Percentiles rank a stretch among this genome's conserved stretches.
Conservation (phyloP, 1,140 invertebrate species). For the Oreohelix idahoensis region DNA sequence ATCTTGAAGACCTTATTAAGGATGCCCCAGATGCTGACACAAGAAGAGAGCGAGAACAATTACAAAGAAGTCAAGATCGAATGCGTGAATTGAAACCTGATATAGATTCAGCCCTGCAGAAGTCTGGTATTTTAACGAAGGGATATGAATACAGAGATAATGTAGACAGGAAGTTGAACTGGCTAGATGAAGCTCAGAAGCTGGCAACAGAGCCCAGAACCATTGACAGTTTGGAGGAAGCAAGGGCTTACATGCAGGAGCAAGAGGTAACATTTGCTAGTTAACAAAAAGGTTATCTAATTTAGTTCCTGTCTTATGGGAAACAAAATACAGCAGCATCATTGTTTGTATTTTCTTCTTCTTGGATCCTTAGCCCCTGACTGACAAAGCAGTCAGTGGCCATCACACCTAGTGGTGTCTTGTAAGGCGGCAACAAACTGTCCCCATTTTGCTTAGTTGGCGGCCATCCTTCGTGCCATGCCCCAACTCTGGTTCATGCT, state of each 20-base stretch:
- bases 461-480: too few relatives aligned
- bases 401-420: too few relatives aligned
- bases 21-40: constrained; percentile 87
- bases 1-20: constrained; percentile 86
- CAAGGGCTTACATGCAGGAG: constrained; percentile 79
- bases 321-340: too few relatives aligned
- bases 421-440: too few relatives aligned
- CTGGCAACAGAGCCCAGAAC: constrained; percentile 77
- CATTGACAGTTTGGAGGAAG: constrained; percentile 82
- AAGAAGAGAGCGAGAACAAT: constrained; percentile 79
- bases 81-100: constrained; percentile 89
- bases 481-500: too few relatives aligned
- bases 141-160: constrained; percentile 92
- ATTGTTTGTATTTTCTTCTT: too few relatives aligned
- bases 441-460: too few relatives aligned
- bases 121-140: constrained; percentile 91
- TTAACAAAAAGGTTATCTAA: too few relatives aligned
- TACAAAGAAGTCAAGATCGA: constrained; percentile 84
- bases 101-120: constrained; percentile 92
- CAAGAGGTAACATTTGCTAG: constrained; percentile 65
- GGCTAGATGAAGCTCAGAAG: constrained; percentile 70
- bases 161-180: constrained; percentile 82
- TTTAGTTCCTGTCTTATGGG: too few relatives aligned
- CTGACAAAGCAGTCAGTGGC: too few relatives aligned
- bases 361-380: too few relatives aligned